phyloP scores from a whole-genome alignment of 2,113 vertebrate genomes.

The Corynorhinus townsendii region DNA sequence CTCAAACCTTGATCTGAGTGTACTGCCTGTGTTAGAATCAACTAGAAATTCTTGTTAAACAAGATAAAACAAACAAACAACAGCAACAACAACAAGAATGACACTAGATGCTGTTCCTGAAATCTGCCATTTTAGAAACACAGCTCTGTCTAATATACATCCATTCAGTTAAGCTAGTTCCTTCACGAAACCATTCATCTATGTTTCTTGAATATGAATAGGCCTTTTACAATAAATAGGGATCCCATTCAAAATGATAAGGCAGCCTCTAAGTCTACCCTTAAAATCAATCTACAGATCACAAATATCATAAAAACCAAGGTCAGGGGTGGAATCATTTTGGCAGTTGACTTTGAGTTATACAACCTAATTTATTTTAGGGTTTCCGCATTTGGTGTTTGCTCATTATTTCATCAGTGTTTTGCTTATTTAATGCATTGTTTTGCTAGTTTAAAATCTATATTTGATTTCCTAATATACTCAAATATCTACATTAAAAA shows the following conservation, averaged over 20 bases:
- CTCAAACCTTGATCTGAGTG: not conserved
- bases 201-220: not conserved
- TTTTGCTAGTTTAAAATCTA: not conserved
- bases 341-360: not conserved
- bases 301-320: not conserved
- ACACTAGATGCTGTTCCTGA: not conserved
- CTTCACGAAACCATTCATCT: not conserved
- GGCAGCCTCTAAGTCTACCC: not conserved
- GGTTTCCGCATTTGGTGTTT: not conserved
- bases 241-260: not conserved
- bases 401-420: not conserved
- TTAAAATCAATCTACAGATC: not conserved
- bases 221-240: not conserved
- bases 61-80: not conserved
- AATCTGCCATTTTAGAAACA: not conserved
- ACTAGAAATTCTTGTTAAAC: not conserved
- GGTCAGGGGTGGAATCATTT: not conserved
- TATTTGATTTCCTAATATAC: not conserved
- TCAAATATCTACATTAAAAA: not conserved
- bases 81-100: not conserved
- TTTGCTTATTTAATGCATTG: not conserved
- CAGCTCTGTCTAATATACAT: not conserved
- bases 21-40: not conserved
- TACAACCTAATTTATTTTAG: not conserved
- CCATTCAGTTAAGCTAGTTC: not conserved